These are phyloP conservation scores for Sylvilagus bachmani DNA, from an alignment of 2,113 vertebrate genomes.

Conservation along the genomic window DNA sequence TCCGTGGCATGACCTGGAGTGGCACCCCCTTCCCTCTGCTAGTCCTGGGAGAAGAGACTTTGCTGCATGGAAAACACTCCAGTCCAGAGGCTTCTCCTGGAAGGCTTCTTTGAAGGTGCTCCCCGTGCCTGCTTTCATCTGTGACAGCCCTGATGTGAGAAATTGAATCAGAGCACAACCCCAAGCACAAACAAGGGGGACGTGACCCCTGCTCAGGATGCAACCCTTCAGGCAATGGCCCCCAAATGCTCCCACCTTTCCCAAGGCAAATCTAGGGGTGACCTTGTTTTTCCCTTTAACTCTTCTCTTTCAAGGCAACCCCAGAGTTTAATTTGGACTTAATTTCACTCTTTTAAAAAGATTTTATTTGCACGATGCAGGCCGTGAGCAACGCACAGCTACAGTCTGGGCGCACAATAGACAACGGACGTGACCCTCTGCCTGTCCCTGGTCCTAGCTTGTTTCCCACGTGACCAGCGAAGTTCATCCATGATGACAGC, in stretches of 20 bases:
- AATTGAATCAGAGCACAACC: not conserved
- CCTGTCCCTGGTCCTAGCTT: no score
- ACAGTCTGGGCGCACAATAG: no score
- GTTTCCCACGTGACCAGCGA: no score
- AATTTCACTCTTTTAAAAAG: not conserved
- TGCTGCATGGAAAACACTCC: not conserved
- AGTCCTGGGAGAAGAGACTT: not conserved
- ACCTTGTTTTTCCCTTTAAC: not conserved
- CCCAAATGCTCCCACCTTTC: not conserved
- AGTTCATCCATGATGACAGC: no score
- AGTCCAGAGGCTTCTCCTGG: not conserved
- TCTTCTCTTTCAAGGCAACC: constrained; percentile 9
- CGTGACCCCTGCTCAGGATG: not conserved
- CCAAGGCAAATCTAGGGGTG: not conserved
- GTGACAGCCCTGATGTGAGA: not conserved
- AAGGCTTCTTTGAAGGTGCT: not conserved
- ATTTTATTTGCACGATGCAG: no score
- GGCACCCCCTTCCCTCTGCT: not conserved
- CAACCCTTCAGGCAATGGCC: not conserved
- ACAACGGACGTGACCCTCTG: no score
- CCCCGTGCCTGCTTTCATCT: not conserved
- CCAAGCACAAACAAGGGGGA: not conserved
- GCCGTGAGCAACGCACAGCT: no score
- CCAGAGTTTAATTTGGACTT: constrained; percentile 36
- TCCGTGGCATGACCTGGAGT: not conserved